These are phyloP conservation scores for Mesaphorura yosii DNA, from an alignment of 1,140 invertebrate species.

Conservation along the genomic window DNA sequence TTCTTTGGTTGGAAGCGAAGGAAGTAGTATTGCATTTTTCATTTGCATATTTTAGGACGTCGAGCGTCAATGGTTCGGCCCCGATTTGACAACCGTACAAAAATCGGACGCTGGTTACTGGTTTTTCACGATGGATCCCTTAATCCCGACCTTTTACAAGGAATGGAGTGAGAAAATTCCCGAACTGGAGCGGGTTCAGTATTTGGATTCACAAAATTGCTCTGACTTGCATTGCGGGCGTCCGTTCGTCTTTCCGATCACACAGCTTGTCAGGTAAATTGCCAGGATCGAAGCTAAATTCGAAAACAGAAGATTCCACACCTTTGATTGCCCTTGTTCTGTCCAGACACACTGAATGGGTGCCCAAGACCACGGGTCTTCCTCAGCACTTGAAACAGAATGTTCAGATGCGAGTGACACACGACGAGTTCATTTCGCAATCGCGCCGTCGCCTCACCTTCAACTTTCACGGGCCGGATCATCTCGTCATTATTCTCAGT, in stretches of 20 bases:
- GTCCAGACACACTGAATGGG: constrained; percentile 23
- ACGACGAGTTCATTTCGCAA: constrained; percentile 22
- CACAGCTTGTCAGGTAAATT: constrained; percentile 38
- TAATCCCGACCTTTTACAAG: constrained; percentile 33
- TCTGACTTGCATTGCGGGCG: constrained; percentile 43
- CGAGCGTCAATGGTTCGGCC: constrained; percentile 40
- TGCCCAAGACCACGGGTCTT: constrained; percentile 21
- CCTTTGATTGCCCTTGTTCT: not conserved
- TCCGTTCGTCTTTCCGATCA: constrained; percentile 42
- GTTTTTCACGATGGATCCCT: constrained; percentile 44
- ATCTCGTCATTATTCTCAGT: constrained; percentile 37
- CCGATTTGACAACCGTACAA: constrained; percentile 32
- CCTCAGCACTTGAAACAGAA: constrained; percentile 13
- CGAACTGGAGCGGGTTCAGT: constrained; percentile 35
- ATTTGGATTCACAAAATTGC: constrained; percentile 37
- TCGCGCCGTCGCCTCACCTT: constrained; percentile 23
- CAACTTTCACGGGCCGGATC: constrained; percentile 34
- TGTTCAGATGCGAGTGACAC: constrained; percentile 25
- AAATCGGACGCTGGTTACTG: constrained; percentile 45
- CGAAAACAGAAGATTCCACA: not conserved
- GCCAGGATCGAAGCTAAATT: not conserved
- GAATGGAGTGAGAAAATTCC: constrained; percentile 36
- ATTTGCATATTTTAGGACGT: constrained; percentile 41
- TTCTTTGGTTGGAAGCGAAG: constrained; percentile 27
- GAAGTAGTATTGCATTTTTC: constrained; percentile 5